Evolutionary conservation across 2,888 invertebrate species (phyloP).

Genomic region (Athetis lepigone): DNA sequence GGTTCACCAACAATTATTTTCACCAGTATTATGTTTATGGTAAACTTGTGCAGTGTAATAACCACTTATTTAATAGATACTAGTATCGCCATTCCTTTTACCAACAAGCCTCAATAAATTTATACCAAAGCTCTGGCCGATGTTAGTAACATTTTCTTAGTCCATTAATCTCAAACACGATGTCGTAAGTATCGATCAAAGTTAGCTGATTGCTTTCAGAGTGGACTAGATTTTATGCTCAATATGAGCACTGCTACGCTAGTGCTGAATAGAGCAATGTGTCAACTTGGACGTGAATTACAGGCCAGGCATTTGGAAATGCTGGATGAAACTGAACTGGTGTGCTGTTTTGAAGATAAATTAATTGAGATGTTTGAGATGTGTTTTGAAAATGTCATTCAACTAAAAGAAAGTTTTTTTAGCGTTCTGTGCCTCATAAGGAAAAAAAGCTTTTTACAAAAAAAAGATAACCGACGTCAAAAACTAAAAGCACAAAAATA

Average conservation of each 20-base stretch:
- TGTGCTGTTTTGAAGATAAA: conserved; percentile 32
- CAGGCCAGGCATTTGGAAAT: conserved; percentile 39
- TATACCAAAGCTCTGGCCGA: not conserved
- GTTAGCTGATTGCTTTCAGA: conserved; percentile 70
- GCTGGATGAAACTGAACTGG: conserved; percentile 32
- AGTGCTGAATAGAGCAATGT: conserved; percentile 41
- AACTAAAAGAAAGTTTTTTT: not conserved
- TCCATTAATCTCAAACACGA: conserved; percentile 35
- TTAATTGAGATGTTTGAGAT: conserved; percentile 16
- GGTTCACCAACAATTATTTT: no score
- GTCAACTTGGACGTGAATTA: conserved; percentile 47
- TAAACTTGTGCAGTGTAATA: no score
- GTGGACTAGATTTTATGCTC: conserved; percentile 36
- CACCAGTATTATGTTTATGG: no score
- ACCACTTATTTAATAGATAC: no score
- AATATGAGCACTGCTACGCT: conserved; percentile 8
- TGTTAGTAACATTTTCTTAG: conserved; percentile 24
- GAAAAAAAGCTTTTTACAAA: no score
- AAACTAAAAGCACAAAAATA: no score
- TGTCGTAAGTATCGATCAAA: conserved; percentile 48
- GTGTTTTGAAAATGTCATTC: conserved; percentile 10
- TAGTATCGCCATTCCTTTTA: no score
- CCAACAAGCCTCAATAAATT: no score
- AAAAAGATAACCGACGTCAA: no score
- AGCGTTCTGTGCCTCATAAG: not conserved